Evolutionary conservation across 2,888 invertebrate genomes (phyloP), one percentile per base, ranked within the genome.

Genomic region (Tupiocoris notatus): DNA sequence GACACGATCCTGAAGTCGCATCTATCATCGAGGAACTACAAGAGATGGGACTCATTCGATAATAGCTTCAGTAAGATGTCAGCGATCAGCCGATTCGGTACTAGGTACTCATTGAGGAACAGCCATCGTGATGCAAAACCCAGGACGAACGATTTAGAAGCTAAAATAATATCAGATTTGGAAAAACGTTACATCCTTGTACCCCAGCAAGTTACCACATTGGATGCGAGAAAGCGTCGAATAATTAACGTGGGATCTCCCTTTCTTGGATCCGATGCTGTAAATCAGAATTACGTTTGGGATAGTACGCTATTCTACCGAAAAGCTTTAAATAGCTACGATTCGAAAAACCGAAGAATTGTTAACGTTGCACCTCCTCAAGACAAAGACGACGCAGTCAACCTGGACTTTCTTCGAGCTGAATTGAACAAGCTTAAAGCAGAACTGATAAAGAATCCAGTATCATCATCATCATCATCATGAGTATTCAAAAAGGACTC

Each of bases 311-410:
- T 64, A 21, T 64, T 7, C 24, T 64, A 23, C 23, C 21, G 64
- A 3, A 22, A 22, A 7, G 22, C 22, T 23, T 23, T 64, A 17
- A 24, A 3, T 7, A 24, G 23, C n/a, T 64, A 64, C 24, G 64
- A 64, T 17, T 22, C 64, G 3, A 64, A 64, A 64, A 64, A 17
- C 1, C 64, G 64, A n/a, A 21, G 18, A 64, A 64, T 64, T 23
- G 16, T 64, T 2, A 64, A 64, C 24, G 18, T 64, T 23, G 22
- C 22, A 16, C 23, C 22, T 23, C 64, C 64, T 63, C 17, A 63
- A n/a, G 23, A 63, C 12, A 17, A 24, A 3, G 17, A 17, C 9
- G 17, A 22, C 63, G 16, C 12, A 17, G 9, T 63, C 21, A n/a
- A 22, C 23, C 23, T 24, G 9, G 17, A 24, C 21, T 63, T 23